Conservation (phyloP, 2,888 invertebrate species). For the Oxyscelio sp. region DNA sequence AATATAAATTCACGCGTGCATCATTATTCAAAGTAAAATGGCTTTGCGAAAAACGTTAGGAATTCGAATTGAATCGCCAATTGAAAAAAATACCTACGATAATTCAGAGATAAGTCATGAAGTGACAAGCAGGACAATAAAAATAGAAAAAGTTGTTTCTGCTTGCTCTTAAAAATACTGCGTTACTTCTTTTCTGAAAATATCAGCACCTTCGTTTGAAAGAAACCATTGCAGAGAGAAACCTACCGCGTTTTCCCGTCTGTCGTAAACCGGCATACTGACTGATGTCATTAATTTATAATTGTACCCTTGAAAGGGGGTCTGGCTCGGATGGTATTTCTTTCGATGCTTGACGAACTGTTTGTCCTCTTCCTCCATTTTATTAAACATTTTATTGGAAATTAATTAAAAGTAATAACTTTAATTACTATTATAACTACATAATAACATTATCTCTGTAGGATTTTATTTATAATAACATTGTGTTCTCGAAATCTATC, state of each 20-base stretch:
- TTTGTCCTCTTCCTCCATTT: constrained; percentile 91
- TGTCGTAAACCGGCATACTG: constrained; percentile 97
- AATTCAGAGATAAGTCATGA: background rate
- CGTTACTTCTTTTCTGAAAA: background rate
- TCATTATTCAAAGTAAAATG: constrained; percentile 22
- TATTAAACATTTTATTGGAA: constrained; percentile 90
- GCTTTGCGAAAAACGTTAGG: background rate
- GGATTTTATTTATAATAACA: too few species aligned
- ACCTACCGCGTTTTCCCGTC: constrained; percentile 94
- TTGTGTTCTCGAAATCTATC: too few species aligned
- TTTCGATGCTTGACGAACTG: constrained; percentile 90
- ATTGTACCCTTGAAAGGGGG: constrained; percentile 88
- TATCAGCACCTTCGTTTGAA: background rate
- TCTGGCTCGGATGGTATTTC: constrained; percentile 90
- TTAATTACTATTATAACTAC: too few species aligned
- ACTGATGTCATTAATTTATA: constrained; percentile 97
- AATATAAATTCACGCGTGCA: constrained; percentile 7
- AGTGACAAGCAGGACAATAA: background rate
- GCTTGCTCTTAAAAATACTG: too few species aligned
- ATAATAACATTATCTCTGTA: too few species aligned
- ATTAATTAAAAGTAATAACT: too few species aligned
- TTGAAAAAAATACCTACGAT: background rate
- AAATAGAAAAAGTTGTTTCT: too few species aligned
- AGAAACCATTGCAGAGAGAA: background rate
- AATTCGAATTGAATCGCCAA: background rate